Base-by-base conservation (phyloP, 2,113 vertebrate species). In the Corapipo altera region DNA sequence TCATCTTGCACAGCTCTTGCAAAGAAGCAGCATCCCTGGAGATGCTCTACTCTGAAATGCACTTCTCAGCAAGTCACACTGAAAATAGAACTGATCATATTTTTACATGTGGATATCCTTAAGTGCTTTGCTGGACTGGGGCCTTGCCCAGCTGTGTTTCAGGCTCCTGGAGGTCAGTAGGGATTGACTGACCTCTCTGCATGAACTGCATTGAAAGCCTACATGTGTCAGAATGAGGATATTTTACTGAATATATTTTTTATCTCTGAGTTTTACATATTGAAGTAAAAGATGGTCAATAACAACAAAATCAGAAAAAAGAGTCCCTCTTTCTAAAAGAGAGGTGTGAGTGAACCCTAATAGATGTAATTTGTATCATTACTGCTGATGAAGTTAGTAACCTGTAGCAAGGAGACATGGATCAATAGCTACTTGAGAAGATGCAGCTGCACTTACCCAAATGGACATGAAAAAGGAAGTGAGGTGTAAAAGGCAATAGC, bases 391-490 rank as follows among this genome's bases (percentile, higher is more conserved):
- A 96, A 97, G 89, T 92, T 88, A 66, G 89, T 77, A 96, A 95
- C 87, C 94, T 97, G 97, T 83, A 88, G 86, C 87, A 94, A 97
- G 88, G 93, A 96, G 92, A 95, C 64, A 76, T 35, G 88, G 87
- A 96, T 97, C 97, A 96, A 96, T 86, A 91, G 52, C 81, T 84
- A n/a, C 57, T 88, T 57, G 74, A 95, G 76, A 84, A 82, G 89
- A 76, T 55, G 73, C 89, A 97, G 90, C 93, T 97, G 58, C 28
- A 85, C 78, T 70, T 86, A 88, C 35, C 92, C 94, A 95, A 89
- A 79, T 41, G 62, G 81, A 44, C 90, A 80, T 28, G 77, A 78
- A 88, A 74, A 44, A 71, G 64, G 61, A 97, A 96, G 88, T 30
- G 32, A 97, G 44, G 59, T 98, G 66, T 89, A 92, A 85, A 94